These are phyloP conservation scores for Xenopus laevis DNA, from an alignment of 2,113 vertebrate genomes.

Conservation along the genomic window DNA sequence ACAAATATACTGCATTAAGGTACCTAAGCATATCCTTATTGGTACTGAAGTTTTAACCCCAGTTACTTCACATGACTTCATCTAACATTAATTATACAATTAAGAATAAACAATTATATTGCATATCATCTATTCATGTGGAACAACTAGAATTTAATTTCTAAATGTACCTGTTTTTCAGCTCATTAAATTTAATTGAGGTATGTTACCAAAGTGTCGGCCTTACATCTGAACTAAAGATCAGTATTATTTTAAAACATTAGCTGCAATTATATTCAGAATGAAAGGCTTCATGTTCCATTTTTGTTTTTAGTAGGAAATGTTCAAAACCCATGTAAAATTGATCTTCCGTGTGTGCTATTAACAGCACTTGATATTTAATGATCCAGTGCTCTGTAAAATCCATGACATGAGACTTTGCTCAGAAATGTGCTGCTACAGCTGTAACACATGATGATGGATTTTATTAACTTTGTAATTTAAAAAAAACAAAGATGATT, in stretches of 20 bases:
- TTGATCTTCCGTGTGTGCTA: slow-evolving; percentile 16
- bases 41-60: no score
- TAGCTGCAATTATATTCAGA: not conserved
- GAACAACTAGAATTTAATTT: no score
- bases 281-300: not conserved
- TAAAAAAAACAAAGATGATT: slow-evolving; percentile 10
- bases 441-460: slow-evolving; percentile 7
- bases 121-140: no score
- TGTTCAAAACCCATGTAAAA: slow-evolving; percentile 22
- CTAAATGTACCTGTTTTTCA: not conserved
- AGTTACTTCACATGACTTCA: no score
- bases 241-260: no score
- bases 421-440: slow-evolving; percentile 5
- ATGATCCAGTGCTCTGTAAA: slow-evolving; percentile 28
- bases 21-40: no score
- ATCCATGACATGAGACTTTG: slow-evolving; percentile 11
- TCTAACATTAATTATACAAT: no score
- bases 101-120: no score
- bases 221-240: not conserved
- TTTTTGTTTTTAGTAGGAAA: slow-evolving; percentile 19
- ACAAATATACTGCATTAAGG: no score
- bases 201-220: not conserved
- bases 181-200: not conserved
- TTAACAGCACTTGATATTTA: slow-evolving; percentile 29
- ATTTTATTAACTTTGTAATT: slow-evolving; percentile 12